phyloP scores from a whole-genome alignment of 2,888 invertebrate genomes.

The Stenolophus ochropezus region DNA sequence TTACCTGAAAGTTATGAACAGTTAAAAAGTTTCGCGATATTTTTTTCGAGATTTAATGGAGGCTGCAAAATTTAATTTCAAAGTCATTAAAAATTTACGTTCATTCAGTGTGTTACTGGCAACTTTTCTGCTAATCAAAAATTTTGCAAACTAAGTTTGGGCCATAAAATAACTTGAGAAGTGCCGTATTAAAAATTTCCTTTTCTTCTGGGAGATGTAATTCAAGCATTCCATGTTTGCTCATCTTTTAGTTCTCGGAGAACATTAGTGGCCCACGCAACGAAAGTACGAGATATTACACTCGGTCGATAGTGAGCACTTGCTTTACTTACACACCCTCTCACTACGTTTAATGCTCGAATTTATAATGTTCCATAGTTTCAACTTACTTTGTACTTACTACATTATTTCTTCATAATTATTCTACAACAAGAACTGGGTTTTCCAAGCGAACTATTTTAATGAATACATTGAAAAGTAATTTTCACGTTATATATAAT shows the following conservation, averaged over 20 bases:
- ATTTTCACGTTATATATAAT: no score
- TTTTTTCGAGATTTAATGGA: constrained; percentile 58
- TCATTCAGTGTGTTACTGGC: constrained; percentile 56
- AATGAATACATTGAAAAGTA: no score
- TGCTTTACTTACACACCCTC: no score
- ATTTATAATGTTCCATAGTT: no score
- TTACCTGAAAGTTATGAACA: constrained; percentile 57
- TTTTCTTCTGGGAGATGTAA: constrained; percentile 49
- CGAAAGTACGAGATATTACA: not conserved
- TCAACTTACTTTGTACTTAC: no score
- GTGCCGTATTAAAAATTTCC: constrained; percentile 53
- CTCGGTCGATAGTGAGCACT: no score
- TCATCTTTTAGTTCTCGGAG: constrained; percentile 15
- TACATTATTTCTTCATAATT: no score
- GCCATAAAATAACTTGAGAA: constrained; percentile 57
- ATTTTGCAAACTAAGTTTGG: constrained; percentile 52
- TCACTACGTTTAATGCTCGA: no score
- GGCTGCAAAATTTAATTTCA: constrained; percentile 58
- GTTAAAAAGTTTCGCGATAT: constrained; percentile 53
- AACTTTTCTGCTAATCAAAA: constrained; percentile 58
- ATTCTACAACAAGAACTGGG: no score
- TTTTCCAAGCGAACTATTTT: no score
- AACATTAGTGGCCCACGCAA: not conserved
- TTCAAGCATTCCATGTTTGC: constrained; percentile 34
- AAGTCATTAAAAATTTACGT: constrained; percentile 59